phyloP scores from a whole-genome alignment of 1,140 invertebrate genomes.

The Conus ventricosus region DNA sequence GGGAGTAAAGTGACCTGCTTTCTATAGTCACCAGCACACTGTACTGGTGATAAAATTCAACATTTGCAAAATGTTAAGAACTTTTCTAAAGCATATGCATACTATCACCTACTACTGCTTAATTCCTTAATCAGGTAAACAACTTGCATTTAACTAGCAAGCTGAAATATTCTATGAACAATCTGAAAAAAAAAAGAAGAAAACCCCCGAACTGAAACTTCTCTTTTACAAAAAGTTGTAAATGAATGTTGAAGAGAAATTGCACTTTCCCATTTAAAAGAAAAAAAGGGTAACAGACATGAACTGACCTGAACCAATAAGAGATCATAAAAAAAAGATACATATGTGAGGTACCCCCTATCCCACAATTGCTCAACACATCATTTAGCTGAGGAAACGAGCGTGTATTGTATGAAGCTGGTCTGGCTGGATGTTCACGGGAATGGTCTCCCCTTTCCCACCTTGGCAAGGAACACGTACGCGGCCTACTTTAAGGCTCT shows the following conservation, averaged over 20 bases:
- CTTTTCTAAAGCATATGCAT: no score
- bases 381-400: constrained; percentile 45
- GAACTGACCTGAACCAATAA: not conserved
- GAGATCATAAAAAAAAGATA: not conserved
- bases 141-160: no score
- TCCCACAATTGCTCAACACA: not conserved
- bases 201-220: no score
- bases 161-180: no score
- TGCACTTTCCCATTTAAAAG: not conserved
- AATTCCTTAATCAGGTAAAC: no score
- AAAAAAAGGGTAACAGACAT: not conserved
- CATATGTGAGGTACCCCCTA: not conserved
- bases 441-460: constrained; percentile 64
- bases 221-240: no score
- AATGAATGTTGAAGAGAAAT: not conserved
- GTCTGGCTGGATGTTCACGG: constrained; percentile 64
- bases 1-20: no score
- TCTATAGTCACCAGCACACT: no score
- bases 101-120: no score
- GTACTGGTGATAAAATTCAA: no score
- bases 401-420: constrained; percentile 64
- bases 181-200: no score
- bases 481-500: constrained; percentile 61
- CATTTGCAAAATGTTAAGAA: no score
- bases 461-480: constrained; percentile 59